Evolutionary conservation across 2,797 vertebrate genomes (phyloP), one percentile per base, ranked within the genome.

Genomic region (Ambastaia sidthimunki): DNA sequence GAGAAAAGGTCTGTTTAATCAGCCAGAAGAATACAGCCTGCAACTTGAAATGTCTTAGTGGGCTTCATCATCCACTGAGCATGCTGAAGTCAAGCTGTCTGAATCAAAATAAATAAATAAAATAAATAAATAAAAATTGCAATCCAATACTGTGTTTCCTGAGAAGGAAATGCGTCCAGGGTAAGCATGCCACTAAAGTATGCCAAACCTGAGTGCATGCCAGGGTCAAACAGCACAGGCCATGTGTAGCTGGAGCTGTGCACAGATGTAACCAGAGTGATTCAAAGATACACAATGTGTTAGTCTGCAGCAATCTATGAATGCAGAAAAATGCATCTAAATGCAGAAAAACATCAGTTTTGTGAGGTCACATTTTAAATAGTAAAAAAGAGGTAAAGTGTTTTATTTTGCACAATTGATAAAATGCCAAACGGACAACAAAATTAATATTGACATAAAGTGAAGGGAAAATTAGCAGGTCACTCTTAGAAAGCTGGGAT

Each of bases 71-170:
- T 84, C 31, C 65, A 50, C 21, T 70, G 77, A 74, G 63, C 76
- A 80, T 84, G 70, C 70, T 44, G 71, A 83, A 84, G 37, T 72
- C 68, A 77, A 80, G 84, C 73, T 71, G 31, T 28, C 21, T 63
- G 83, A 86, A 86, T 80, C 65, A 84, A 82, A 28, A 76, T 82
- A 82, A 86, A 86, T 82, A 84, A 86, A 80, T 82, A 28, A 68
- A 82, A 76, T 82, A 80, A 86, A 84, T 84, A 84, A 86, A 82
- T 82, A n/a, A 68, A 82, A 85, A 77, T 41, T 47, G 85, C 71
- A 82, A 86, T 78, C 60, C 60, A 82, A 86, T 82, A 84, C 80
- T 75, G 80, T 68, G 65, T 80, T 82, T 86, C 82, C 82, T 82
- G 74, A 71, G 60, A 65, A 84, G 82, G 85, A 84, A 86, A 84